A percentile compares a stretch with the other conserved stretches of the same genome.
phyloP scores from a whole-genome alignment of 2,797 vertebrate species.

The Vespertilio murinus region DNA sequence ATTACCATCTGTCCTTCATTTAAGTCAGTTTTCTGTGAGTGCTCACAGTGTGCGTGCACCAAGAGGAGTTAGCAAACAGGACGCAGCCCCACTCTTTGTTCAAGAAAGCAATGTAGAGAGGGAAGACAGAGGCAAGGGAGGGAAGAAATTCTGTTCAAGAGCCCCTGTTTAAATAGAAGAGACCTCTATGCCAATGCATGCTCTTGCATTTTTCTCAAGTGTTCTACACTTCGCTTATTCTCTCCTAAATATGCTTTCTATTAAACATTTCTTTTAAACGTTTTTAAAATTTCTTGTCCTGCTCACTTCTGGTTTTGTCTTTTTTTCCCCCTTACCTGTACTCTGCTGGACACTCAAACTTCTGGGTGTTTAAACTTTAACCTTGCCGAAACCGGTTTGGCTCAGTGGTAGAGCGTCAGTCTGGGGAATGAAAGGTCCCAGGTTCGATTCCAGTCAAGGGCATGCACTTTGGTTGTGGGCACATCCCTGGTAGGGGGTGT shows the following conservation, averaged over 20 bases:
- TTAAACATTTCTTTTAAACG: not conserved
- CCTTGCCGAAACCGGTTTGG: no score
- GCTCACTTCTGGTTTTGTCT: not conserved
- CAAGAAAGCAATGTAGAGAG: not conserved
- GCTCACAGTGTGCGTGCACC: not conserved
- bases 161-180: not conserved
- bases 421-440: no score
- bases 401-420: no score
- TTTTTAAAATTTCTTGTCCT: not conserved
- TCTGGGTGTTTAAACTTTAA: not conserved
- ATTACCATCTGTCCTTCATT: constrained; percentile 53
- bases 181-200: not conserved
- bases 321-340: not conserved
- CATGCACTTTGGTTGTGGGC: no score
- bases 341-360: not conserved
- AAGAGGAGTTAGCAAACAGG: not conserved
- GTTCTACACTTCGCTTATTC: not conserved
- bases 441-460: no score
- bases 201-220: not conserved
- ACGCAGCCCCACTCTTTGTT: not conserved
- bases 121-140: not conserved
- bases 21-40: constrained; percentile 3
- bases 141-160: not conserved
- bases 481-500: no score
- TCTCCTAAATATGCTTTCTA: not conserved